Evolutionary conservation across 2,797 vertebrate genomes (phyloP).

Genomic region (Cuculus canorus): DNA sequence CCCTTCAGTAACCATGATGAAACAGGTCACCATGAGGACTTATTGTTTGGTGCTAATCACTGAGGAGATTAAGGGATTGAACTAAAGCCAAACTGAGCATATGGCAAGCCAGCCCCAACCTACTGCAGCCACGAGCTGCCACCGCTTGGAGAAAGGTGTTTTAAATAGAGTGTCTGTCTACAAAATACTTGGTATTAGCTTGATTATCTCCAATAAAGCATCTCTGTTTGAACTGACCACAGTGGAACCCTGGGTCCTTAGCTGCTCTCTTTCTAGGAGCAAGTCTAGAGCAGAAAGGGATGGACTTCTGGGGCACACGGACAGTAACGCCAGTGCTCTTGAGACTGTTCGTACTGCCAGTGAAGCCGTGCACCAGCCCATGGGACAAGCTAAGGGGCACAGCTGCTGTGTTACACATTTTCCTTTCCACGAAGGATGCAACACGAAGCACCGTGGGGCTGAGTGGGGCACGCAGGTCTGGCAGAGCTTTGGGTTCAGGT

Average conservation of each 20-base stretch:
- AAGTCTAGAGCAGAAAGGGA: background rate
- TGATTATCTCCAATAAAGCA: background rate
- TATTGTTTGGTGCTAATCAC: background rate
- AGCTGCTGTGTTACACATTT: background rate
- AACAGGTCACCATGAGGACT: background rate
- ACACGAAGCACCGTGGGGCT: background rate
- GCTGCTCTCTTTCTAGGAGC: background rate
- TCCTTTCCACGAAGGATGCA: background rate
- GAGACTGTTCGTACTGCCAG: too few relatives aligned
- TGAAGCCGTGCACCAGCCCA: background rate
- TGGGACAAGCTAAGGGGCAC: background rate
- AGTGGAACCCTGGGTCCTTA: too few relatives aligned
- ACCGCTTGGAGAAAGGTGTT: background rate
- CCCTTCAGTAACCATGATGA: background rate
- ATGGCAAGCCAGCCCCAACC: background rate
- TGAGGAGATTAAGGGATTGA: background rate
- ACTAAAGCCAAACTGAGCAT: background rate
- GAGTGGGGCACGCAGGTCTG: fast-evolving
- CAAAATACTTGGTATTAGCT: background rate
- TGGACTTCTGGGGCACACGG: too few relatives aligned
- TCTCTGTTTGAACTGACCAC: background rate
- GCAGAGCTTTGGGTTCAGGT: background rate
- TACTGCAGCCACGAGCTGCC: background rate
- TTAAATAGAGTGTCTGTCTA: background rate
- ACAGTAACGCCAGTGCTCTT: too few relatives aligned